Evolutionary conservation across 2,888 invertebrate genomes (phyloP), one percentile per base, ranked within the genome.

Genomic region (Nasonia oneida): DNA sequence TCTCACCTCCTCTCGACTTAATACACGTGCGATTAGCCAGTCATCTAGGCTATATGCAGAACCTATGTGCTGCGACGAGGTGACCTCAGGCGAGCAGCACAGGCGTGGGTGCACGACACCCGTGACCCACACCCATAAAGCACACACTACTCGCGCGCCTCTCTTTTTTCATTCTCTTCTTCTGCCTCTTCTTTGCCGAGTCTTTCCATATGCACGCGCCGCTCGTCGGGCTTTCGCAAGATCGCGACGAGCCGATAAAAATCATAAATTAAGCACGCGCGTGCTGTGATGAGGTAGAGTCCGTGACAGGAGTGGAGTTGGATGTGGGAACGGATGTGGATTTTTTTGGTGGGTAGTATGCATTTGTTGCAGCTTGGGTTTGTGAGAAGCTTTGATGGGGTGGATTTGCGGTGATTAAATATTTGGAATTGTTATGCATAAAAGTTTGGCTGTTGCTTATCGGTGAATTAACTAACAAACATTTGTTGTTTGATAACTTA

Each of bases 91-190:
- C 57, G 39, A 81, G 14, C 53, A 33, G 23, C 85, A n/a, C 81
- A 85, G 89, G 91, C 90, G 92, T 91, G 91, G 91, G 91, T 89
- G 89, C 81, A 64, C 87, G 81, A 85, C 86, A 87, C 86, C 86
- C 87, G 85, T 87, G 84, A 88, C 84, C 88, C 87, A 83, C 88
- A 87, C 88, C 88, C 87, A 88, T 88, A 89, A 88, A 88, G 78
- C 81, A 87, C 85, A 83, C 85, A 85, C 79, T 85, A 84, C 79
- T 70, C 33, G 75, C 85, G 37, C 8, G 3, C 15, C 3, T 12
- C 57, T 64, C 42, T 57, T 47, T 29, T 10, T 47, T 6, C 61
- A 14, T 39, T 3, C n/a, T 73, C 18, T 71, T 42, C 50, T 3
- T 57, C 23, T 37, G 4, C 37, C 4, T 70, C 42, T 70, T 29